Percentiles rank a stretch among this genome's conserved stretches.
phyloP scores from a whole-genome alignment of 1,140 invertebrate genomes.

The Cyrtorhinus lividipennis region DNA sequence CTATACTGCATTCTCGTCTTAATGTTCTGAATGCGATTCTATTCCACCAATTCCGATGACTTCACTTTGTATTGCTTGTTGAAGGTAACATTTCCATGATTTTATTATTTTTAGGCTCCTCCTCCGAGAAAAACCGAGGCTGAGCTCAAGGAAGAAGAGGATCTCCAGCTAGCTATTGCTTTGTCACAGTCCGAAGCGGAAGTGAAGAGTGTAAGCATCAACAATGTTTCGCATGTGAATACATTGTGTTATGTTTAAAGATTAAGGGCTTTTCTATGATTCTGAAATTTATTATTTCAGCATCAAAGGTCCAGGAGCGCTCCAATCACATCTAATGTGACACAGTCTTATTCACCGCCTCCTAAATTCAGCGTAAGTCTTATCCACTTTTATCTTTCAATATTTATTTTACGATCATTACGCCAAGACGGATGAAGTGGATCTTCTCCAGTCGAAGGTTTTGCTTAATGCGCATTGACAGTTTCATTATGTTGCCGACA shows the following conservation, averaged over 20 bases:
- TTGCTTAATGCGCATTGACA: not conserved
- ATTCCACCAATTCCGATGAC: too few species aligned
- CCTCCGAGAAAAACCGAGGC: slow-evolving; percentile 66
- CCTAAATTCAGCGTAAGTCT: slow-evolving; percentile 17
- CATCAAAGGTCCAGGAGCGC: not conserved
- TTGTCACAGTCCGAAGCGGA: slow-evolving; percentile 97
- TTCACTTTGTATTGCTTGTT: too few species aligned
- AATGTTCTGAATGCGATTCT: too few species aligned
- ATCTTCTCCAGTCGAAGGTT: not conserved
- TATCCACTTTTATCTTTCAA: not conserved
- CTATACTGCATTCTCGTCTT: too few species aligned
- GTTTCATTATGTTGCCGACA: too few species aligned
- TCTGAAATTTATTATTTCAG: slow-evolving; percentile 11
- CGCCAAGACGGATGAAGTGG: not conserved
- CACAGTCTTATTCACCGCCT: slow-evolving; percentile 22
- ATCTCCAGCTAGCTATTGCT: slow-evolving; percentile 87
- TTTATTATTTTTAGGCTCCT: slow-evolving; percentile 37
- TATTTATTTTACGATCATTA: not conserved
- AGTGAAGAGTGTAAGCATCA: slow-evolving; percentile 22
- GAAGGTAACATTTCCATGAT: not conserved
- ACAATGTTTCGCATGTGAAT: too few species aligned
- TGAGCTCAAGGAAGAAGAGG: slow-evolving; percentile 93
- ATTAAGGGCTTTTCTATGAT: too few species aligned
- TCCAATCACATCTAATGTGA: not conserved
- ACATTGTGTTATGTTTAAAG: too few species aligned